Percentiles rank a stretch among this genome's conserved stretches.
These are phyloP conservation scores for Lucilia cuprina DNA, from an alignment of 1,140 invertebrate species.

Conservation along the genomic window DNA sequence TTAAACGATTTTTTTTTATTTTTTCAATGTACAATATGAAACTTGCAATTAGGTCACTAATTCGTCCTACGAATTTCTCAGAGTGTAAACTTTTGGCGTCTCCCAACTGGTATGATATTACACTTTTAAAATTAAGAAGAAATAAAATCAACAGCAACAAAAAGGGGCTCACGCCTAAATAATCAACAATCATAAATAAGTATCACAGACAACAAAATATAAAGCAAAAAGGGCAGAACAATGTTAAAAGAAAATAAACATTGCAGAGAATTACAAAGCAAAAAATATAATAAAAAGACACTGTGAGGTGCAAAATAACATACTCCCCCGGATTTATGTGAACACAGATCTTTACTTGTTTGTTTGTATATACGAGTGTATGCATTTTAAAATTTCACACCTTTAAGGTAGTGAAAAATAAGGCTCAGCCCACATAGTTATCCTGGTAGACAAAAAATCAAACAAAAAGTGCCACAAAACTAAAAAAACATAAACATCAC, in stretches of 20 bases:
- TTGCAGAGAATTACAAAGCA: not conserved
- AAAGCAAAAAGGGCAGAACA: not conserved
- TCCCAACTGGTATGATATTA: not conserved
- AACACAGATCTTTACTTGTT: not conserved
- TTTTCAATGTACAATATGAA: too few species aligned
- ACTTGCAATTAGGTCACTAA: not conserved
- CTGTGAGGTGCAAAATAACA: conserved; percentile 19
- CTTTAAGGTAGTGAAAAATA: conserved; percentile 23
- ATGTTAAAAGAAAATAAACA: conserved; percentile 19
- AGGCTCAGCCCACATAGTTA: conserved; percentile 28
- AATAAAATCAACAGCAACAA: conserved; percentile 16
- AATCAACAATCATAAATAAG: conserved; percentile 34
- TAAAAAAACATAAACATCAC: conserved; percentile 16
- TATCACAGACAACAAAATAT: conserved; percentile 12
- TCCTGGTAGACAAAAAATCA: not conserved
- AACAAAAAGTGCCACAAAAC: conserved; percentile 6
- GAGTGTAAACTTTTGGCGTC: not conserved
- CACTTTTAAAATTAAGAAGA: conserved; percentile 10
- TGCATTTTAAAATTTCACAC: conserved; percentile 25
- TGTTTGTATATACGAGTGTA: not conserved
- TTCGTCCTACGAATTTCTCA: not conserved
- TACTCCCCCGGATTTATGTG: conserved; percentile 16
- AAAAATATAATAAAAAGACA: not conserved
- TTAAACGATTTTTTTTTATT: too few species aligned
- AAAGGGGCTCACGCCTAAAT: conserved; percentile 27